A percentile compares a stretch with the other conserved stretches of the same genome.
These are phyloP conservation scores for Ips typographus DNA, from an alignment of 1,140 invertebrate genomes.

Conservation along the genomic window DNA sequence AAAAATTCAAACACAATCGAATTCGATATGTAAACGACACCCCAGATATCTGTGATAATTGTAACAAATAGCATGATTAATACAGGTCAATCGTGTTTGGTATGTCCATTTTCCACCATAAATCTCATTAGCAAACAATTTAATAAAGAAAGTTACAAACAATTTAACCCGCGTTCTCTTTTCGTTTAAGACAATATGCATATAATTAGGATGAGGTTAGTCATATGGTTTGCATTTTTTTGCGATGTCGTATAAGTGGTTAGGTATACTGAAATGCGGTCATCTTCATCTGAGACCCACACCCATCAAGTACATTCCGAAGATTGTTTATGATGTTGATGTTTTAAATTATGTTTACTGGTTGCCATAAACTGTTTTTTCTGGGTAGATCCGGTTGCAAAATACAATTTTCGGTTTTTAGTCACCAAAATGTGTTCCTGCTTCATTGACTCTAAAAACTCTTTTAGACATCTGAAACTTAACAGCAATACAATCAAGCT, in stretches of 20 bases:
- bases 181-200: constrained; percentile 2
- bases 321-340: too few relatives aligned
- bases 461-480: too few relatives aligned
- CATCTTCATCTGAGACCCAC: not conserved
- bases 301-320: not conserved
- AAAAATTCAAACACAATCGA: too few relatives aligned
- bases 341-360: too few relatives aligned
- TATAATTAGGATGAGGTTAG: constrained; percentile 16
- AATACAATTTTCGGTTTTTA: too few relatives aligned
- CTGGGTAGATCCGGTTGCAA: too few relatives aligned
- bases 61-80: not conserved
- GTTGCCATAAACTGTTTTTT: too few relatives aligned
- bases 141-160: constrained; percentile 25
- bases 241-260: not conserved
- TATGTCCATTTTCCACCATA: constrained; percentile 6
- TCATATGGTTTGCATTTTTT: constrained; percentile 15
- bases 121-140: constrained; percentile 23
- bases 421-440: too few relatives aligned
- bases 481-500: too few relatives aligned
- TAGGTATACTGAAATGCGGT: constrained; percentile 1
- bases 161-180: constrained; percentile 8
- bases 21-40: too few relatives aligned
- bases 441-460: too few relatives aligned
- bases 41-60: too few relatives aligned
- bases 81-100: not conserved